Conservation (phyloP, 2,113 vertebrate genomes). For the Onychorhynchus coronatus region DNA sequence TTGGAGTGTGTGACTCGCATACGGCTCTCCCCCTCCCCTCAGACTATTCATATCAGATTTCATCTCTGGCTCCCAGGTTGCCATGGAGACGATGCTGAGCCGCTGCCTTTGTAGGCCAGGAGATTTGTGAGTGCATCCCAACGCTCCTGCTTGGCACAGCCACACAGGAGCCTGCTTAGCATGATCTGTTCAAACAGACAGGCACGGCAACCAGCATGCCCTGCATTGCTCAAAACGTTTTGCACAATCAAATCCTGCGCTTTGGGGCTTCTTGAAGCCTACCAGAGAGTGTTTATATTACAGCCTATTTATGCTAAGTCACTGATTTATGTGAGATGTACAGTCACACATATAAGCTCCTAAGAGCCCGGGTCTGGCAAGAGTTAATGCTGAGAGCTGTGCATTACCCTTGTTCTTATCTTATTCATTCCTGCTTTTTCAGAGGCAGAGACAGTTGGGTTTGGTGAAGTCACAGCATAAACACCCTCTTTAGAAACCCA, state of each 20-base stretch:
- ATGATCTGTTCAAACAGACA: neutral
- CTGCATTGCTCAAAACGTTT: neutral
- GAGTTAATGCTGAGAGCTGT: neutral
- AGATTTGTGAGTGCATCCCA: constrained; percentile 57
- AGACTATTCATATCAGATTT: constrained; percentile 54
- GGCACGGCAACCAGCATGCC: constrained; percentile 11
- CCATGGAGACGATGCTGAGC: constrained; percentile 62
- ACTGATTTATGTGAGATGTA: neutral
- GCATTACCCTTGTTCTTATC: neutral
- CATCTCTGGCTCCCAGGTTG: constrained; percentile 64
- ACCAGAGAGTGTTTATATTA: neutral
- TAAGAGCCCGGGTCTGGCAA: neutral
- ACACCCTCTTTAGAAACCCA: neutral
- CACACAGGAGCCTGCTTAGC: neutral
- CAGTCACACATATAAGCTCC: neutral
- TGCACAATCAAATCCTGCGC: neutral
- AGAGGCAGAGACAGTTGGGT: neutral
- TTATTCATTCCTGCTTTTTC: neutral
- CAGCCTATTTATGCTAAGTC: neutral
- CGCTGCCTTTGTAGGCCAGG: constrained; percentile 34
- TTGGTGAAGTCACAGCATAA: neutral
- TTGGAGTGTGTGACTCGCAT: constrained; percentile 35
- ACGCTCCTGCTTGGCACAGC: constrained; percentile 23
- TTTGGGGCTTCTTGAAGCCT: neutral
- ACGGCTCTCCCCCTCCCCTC: neutral